Conservation (phyloP, 2,113 vertebrate species). For the Nycticebus coucang region DNA sequence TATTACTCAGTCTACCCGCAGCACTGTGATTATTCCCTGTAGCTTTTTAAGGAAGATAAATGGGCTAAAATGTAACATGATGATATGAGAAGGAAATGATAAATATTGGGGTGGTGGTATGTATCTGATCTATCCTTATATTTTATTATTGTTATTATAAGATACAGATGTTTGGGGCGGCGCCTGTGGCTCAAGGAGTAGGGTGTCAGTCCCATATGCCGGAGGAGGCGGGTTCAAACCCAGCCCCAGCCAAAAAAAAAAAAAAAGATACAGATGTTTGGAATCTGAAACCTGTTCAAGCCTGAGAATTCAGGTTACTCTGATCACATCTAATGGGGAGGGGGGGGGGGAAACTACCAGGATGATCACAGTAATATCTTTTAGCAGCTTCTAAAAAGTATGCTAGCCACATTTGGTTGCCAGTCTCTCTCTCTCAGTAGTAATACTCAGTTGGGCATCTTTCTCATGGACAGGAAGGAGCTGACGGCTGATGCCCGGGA, state of each 20-base stretch:
- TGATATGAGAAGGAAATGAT: neutral
- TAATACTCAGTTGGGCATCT: slow-evolving; percentile 52
- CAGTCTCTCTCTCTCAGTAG: neutral
- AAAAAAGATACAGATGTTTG: neutral
- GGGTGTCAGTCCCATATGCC: too few relatives aligned
- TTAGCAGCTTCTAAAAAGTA: slow-evolving; percentile 4
- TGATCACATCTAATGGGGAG: neutral
- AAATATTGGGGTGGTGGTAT: neutral
- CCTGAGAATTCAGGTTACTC: neutral
- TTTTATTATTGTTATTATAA: neutral
- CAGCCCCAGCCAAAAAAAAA: too few relatives aligned
- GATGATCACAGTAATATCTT: neutral
- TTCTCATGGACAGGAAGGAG: slow-evolving; percentile 90
- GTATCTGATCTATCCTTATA: slow-evolving; percentile 14
- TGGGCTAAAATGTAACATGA: neutral
- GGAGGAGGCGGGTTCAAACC: too few relatives aligned
- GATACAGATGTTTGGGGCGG: neutral
- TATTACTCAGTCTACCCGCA: neutral
- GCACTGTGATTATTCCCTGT: neutral
- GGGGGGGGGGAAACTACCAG: neutral
- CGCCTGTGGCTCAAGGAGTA: too few relatives aligned
- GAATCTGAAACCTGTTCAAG: neutral
- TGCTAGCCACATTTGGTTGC: too few relatives aligned
- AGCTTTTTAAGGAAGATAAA: slow-evolving; percentile 2
- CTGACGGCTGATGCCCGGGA: slow-evolving; percentile 97